Evolutionary conservation across 2,888 invertebrate genomes (phyloP).

Genomic region (Idaea straminata): DNA sequence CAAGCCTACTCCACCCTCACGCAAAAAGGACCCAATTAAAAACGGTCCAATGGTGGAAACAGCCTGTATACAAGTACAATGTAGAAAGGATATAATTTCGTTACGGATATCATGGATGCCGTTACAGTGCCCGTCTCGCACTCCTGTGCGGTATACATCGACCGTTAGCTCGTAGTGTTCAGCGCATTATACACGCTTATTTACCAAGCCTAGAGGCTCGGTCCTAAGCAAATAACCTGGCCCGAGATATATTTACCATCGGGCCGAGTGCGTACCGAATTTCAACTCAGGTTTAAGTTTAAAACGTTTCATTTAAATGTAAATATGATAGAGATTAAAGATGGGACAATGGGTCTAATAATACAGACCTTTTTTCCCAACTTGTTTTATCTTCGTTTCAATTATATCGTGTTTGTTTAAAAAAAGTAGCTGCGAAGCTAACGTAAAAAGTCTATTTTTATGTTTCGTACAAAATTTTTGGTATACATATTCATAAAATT

Average conservation of each 20-base stretch:
- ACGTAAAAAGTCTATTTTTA: background rate
- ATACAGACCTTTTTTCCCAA: slow-evolving; percentile 3
- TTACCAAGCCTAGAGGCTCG: slow-evolving; percentile 31
- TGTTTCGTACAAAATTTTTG: background rate
- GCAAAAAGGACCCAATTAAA: no score
- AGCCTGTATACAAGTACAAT: no score
- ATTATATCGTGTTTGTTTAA: background rate
- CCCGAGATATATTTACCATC: slow-evolving; percentile 39
- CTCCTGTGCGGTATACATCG: background rate
- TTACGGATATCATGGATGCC: background rate
- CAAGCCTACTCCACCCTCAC: no score
- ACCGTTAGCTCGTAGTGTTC: background rate
- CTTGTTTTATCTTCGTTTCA: background rate
- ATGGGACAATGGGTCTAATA: slow-evolving; percentile 10
- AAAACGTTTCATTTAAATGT: slow-evolving; percentile 30
- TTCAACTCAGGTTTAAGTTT: slow-evolving; percentile 29
- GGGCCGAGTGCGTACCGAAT: slow-evolving; percentile 28
- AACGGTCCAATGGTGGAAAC: no score
- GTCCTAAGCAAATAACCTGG: slow-evolving; percentile 49
- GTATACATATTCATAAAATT: background rate
- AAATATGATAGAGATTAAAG: slow-evolving; percentile 28
- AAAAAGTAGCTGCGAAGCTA: background rate
- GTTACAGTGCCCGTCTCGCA: background rate
- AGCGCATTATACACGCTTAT: slow-evolving; percentile 24
- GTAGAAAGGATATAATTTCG: background rate